Evolutionary conservation across 2,888 invertebrate genomes (phyloP), one percentile per base, ranked within the genome.

Genomic region (Caenorhabditis sp.): DNA sequence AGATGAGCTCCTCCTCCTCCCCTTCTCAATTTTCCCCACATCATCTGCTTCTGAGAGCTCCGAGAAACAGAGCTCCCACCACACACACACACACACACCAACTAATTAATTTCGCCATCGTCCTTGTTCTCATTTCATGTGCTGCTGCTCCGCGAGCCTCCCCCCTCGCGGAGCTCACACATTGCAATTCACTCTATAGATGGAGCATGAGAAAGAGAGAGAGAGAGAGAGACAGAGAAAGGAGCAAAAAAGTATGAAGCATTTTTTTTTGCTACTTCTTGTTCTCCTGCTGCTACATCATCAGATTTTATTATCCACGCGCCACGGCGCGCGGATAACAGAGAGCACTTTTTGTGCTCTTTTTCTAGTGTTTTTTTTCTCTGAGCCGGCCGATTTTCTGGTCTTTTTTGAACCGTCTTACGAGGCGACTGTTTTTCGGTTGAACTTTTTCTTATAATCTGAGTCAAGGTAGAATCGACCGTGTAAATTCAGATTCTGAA

Each of bases 251-350:
- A 31, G 31, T 31, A 31, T 31, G 58, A 14, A 56, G 38, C 24
- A 41, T 19, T 38, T 41, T 24, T 41, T 69, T 26, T 41, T n/a
- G 10, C 14, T 38, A 2, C 41, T 51, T 54, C 26, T 38, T 58
- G 7, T 47, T 58, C 41, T 28, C 10, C 14, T 70, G 12, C 58
- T 41, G 28, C 44, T 47, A 59, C 59, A 59, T 49, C 38, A 63
- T 64, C 54, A 66, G 64, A 76, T 76, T 76, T 76, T 69, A 76
- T 76, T 76, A 76, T 76, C 76, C 59, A 28, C 49, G 49, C 61
- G 56, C 28, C 44, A 44, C 41, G 35, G 38, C 10, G 69, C 35
- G 35, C 1, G n/a, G 19, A 68, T 1, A 19, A 35, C 19, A 41
- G 41, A 44, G 35, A 22, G 16, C 59, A 56, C 26, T 10, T 16